phyloP scores from a whole-genome alignment of 2,797 vertebrate species.

The Pelobates cultripes region DNA sequence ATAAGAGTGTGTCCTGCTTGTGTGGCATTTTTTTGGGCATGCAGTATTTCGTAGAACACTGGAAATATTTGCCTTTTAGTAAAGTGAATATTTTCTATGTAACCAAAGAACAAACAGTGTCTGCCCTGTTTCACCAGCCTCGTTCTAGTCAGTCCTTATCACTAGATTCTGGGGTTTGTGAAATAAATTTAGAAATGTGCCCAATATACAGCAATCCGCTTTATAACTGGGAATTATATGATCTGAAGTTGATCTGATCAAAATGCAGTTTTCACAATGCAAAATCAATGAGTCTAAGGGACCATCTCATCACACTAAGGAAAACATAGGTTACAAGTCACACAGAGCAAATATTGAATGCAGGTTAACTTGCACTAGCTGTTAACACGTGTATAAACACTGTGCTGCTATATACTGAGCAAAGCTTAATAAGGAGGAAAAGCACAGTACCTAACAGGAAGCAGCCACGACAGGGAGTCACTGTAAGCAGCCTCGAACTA shows the following conservation, averaged over 20 bases:
- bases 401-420: neutral
- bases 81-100: slow-evolving; percentile 15
- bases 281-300: neutral
- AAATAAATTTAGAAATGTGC: neutral
- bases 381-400: neutral
- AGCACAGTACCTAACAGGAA: slow-evolving; percentile 53
- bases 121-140: neutral
- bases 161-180: neutral
- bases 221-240: neutral
- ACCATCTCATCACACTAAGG: neutral
- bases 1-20: no score
- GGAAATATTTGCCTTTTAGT: neutral
- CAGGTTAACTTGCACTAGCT: neutral
- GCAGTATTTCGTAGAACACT: neutral
- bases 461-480: slow-evolving; percentile 53
- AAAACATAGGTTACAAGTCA: neutral
- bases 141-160: neutral
- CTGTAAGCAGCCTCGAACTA: slow-evolving; percentile 31
- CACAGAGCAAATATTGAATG: neutral
- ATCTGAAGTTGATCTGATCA: neutral
- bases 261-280: neutral
- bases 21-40: no score
- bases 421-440: slow-evolving; percentile 32
- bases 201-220: neutral
- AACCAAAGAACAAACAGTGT: slow-evolving; percentile 4